Evolutionary conservation across 2,113 vertebrate species (phyloP), one percentile per base, ranked within the genome.

Genomic region (Amblyopsis rosae): DNA sequence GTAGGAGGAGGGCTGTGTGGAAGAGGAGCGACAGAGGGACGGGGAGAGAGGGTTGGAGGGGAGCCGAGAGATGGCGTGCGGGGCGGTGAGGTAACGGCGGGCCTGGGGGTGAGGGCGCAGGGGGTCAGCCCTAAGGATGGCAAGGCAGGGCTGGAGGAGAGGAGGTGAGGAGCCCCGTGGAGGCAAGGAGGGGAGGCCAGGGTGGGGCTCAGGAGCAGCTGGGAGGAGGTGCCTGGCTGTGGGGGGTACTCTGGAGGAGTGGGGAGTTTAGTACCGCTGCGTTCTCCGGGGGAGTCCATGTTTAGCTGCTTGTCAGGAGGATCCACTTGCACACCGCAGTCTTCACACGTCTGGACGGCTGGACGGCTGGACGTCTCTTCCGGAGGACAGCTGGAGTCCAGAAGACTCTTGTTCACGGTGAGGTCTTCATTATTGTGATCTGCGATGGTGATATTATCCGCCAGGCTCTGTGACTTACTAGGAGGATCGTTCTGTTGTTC

Each of bases 41-140:
- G 59, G 4, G 73, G 85, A 17, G 77, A 84, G 16, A 80, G 70
- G 48, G 19, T 9, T 1, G 75, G 77, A 60, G 78, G 80, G 45
- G 82, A 70, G 76, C 65, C 70, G 62, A 85, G 78, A 48, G 4
- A 1, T 12, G 84, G 82, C 49, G 75, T 49, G 1, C 55, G 33
- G n/a, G 82, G 54, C 1, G 81, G 84, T 12, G 54, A 48, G 1
- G 53, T 65, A 16, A 69, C 57, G 12, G 12, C 68, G 26, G 63
- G 26, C 47, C 47, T 7, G 17, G 57, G 0, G 9, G 47, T 5
- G 4, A 41, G 12, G 3, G 35, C 16, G 19, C 53, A 54, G 0
- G 84, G 84, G 63, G 83, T 88, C 61, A 77, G 17, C 13, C 87
- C 87, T 1, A 84, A 51, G 0, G 68, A 79, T 5, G 87, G 86